These are phyloP conservation scores for Furcula furcula DNA, from an alignment of 2,888 invertebrate species.

Conservation along the genomic window DNA sequence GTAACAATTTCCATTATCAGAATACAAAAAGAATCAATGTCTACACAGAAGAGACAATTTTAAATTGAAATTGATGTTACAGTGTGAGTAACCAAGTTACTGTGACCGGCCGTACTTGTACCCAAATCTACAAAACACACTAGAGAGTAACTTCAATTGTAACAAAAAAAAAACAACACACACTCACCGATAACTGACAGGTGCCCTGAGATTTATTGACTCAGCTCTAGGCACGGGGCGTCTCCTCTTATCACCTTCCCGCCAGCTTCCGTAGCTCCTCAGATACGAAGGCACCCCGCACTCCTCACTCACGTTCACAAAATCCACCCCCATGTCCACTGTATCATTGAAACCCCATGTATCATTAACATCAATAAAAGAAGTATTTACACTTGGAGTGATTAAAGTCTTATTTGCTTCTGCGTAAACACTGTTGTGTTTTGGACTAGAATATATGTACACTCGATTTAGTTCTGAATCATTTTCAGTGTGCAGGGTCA, in stretches of 20 bases:
- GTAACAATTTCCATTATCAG: too few species aligned
- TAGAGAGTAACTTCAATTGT: too few species aligned
- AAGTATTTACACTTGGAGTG: conserved; percentile 22
- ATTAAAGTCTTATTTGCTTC: too few species aligned
- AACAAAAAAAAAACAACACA: conserved; percentile 2
- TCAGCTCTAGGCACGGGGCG: conserved; percentile 40
- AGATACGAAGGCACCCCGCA: conserved; percentile 58
- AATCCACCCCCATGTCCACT: conserved; percentile 50
- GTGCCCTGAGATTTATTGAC: conserved; percentile 71
- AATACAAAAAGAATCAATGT: too few species aligned
- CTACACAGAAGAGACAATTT: too few species aligned
- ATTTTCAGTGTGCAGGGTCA: conserved; percentile 59
- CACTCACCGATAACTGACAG: conserved; percentile 78
- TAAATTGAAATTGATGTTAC: too few species aligned
- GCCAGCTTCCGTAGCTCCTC: conserved; percentile 72
- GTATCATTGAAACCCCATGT: conserved; percentile 48
- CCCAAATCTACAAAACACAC: too few species aligned
- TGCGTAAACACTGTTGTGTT: conserved; percentile 69
- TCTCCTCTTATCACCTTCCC: conserved; percentile 62
- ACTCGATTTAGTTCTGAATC: conserved; percentile 68
- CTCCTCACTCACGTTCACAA: conserved; percentile 52
- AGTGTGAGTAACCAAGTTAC: too few species aligned
- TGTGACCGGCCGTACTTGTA: too few species aligned
- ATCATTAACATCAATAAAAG: conserved; percentile 42
- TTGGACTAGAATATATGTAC: conserved; percentile 72